A percentile compares a stretch with the other conserved stretches of the same genome.
phyloP scores from a whole-genome alignment of 2,113 vertebrate genomes.

The Microcebus murinus region DNA sequence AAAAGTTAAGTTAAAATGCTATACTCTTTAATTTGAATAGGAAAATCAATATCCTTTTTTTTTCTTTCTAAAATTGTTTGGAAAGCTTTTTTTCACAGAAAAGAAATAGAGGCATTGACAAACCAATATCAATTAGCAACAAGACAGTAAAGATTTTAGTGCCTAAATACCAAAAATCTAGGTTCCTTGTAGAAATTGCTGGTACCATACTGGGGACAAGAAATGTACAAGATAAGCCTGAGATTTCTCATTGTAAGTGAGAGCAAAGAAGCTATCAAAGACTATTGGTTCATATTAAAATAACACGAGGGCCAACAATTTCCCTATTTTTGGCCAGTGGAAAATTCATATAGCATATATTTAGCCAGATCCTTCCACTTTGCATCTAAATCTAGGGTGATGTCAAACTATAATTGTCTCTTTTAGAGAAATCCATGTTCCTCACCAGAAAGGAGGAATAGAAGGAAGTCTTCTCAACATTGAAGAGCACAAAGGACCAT shows the following conservation, averaged over 20 bases:
- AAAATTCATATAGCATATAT: background rate
- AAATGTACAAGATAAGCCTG: background rate
- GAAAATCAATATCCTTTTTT: background rate
- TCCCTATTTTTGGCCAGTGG: too few relatives aligned
- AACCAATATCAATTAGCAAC: background rate
- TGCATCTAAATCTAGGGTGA: background rate
- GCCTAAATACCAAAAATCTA: background rate
- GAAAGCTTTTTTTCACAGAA: background rate
- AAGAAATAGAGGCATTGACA: background rate
- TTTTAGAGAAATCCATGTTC: background rate
- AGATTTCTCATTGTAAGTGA: background rate
- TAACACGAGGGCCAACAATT: background rate
- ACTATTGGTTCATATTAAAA: background rate
- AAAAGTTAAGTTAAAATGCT: background rate
- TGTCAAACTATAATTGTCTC: background rate
- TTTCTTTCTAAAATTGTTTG: background rate
- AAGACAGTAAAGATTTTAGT: background rate
- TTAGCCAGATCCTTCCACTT: background rate
- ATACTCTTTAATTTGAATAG: background rate
- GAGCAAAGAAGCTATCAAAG: background rate
- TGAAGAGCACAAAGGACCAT: background rate
- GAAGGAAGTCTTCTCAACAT: background rate
- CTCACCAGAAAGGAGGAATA: background rate
- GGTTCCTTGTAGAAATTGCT: background rate
- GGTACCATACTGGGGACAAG: background rate